Conservation (phyloP, 2,888 invertebrate species). For the Yponomeuta sedellus region DNA sequence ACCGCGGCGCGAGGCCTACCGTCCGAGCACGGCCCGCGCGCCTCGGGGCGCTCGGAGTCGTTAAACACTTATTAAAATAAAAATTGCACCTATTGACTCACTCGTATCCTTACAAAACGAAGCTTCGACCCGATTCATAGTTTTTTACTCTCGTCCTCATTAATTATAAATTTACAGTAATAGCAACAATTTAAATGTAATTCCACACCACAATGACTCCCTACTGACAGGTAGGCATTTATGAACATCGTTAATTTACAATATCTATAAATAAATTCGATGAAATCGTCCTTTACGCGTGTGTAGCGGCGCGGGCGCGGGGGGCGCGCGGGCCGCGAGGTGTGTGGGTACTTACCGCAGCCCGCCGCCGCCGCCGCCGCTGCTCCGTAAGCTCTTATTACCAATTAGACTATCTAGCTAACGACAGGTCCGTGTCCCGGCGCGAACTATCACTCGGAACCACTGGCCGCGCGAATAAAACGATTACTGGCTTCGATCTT, state of each 20-base stretch:
- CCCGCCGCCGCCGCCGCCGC: conserved; percentile 6
- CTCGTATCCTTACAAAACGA: conserved; percentile 64
- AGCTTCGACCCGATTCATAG: conserved; percentile 68
- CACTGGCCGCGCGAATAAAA: conserved; percentile 29
- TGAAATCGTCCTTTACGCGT: conserved; percentile 70
- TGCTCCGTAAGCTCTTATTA: conserved; percentile 54
- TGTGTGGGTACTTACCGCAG: conserved; percentile 11
- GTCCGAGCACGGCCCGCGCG: conserved; percentile 19
- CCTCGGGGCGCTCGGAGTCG: conserved; percentile 29
- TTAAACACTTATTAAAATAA: conserved; percentile 63
- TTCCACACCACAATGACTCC: conserved; percentile 66
- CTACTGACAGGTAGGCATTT: conserved; percentile 59
- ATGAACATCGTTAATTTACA: conserved; percentile 67
- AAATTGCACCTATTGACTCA: conserved; percentile 74
- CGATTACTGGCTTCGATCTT: conserved; percentile 65
- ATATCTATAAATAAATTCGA: conserved; percentile 76
- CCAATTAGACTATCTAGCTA: conserved; percentile 67
- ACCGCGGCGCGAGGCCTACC: conserved; percentile 18
- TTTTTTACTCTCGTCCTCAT: conserved; percentile 62
- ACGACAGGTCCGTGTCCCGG: conserved; percentile 37
- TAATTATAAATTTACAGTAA: conserved; percentile 69
- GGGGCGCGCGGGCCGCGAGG: neutral
- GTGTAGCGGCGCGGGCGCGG: conserved; percentile 14
- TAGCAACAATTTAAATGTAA: conserved; percentile 70
- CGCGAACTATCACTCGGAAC: conserved; percentile 36